These are phyloP conservation scores for Acronicta aceris DNA, from an alignment of 2,888 invertebrate genomes.

Conservation along the genomic window DNA sequence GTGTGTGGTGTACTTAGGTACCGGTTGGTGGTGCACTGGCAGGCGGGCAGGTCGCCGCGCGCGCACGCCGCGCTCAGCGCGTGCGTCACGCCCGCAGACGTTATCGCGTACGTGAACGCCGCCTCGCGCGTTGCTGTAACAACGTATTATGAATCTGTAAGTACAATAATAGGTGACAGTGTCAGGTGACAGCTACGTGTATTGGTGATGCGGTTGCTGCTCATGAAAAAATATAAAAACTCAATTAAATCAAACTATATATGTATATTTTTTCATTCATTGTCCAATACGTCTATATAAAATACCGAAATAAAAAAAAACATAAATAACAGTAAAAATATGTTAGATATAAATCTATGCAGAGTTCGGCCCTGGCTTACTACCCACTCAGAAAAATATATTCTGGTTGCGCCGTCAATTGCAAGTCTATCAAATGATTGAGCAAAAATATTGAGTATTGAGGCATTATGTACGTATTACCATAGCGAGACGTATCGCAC, in stretches of 20 bases:
- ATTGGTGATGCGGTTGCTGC: too few species aligned
- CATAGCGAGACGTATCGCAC: constrained; percentile 11
- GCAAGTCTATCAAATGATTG: constrained; percentile 21
- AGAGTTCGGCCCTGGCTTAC: constrained; percentile 20
- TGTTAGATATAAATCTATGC: background rate
- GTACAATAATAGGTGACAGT: too few species aligned
- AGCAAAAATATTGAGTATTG: constrained; percentile 22
- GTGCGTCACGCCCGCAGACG: constrained; percentile 97
- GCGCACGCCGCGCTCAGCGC: constrained; percentile 97
- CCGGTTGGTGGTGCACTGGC: constrained; percentile 91
- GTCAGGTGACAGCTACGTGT: too few species aligned
- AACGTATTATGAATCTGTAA: constrained; percentile 2
- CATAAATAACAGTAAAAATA: too few species aligned
- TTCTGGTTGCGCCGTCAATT: constrained; percentile 2
- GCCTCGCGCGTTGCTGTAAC: constrained; percentile 95
- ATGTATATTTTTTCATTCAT: too few species aligned
- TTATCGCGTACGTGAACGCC: constrained; percentile 97
- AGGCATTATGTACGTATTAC: constrained; percentile 9
- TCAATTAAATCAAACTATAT: too few species aligned
- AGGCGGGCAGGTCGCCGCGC: constrained; percentile 95
- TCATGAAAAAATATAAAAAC: too few species aligned
- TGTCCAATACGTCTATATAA: too few species aligned
- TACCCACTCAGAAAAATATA: constrained; percentile 6
- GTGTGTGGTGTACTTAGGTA: constrained; percentile 25
- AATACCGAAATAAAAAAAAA: too few species aligned